A percentile compares a stretch with the other conserved stretches of the same genome.
Conservation (phyloP, 2,113 vertebrate genomes). For the Thamnaconus septentrionalis region DNA sequence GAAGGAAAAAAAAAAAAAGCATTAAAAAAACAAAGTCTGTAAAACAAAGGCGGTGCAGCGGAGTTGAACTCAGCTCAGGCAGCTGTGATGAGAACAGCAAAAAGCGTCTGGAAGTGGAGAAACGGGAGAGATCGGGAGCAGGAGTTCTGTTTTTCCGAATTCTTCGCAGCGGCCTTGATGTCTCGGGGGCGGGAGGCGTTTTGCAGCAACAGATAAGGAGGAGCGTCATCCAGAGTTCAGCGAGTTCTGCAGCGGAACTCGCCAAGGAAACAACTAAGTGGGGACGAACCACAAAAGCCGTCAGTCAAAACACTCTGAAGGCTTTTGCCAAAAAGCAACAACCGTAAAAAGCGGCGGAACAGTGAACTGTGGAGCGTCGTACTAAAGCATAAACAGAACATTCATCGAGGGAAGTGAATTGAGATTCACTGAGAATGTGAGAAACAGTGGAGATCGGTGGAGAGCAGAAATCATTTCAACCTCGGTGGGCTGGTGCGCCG, state of each 20-base stretch:
- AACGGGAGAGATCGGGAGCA: background rate
- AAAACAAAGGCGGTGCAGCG: background rate
- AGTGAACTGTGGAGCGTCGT: no score
- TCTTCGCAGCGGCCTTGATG: conserved; percentile 37
- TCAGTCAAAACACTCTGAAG: conserved; percentile 34
- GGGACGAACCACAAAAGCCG: conserved; percentile 39
- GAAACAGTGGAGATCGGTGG: background rate
- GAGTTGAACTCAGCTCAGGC: conserved; percentile 8
- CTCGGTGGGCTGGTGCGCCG: conserved; percentile 34
- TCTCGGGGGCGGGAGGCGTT: conserved; percentile 33
- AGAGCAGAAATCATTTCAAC: conserved; percentile 22
- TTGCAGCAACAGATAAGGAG: conserved; percentile 33
- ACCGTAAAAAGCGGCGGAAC: no score
- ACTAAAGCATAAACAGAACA: no score
- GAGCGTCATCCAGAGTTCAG: conserved; percentile 48
- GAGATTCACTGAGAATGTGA: no score
- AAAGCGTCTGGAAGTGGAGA: no score
- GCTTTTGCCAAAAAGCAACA: conserved; percentile 29
- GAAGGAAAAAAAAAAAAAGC: background rate
- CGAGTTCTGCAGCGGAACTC: conserved; percentile 50
- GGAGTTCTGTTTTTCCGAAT: conserved; percentile 29
- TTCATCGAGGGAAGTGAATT: no score
- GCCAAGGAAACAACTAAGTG: conserved; percentile 54
- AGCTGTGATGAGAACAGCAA: conserved; percentile 1
- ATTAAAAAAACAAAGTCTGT: no score